phyloP scores from a whole-genome alignment of 2,113 vertebrate genomes.

The Motacilla tschutschensis region DNA sequence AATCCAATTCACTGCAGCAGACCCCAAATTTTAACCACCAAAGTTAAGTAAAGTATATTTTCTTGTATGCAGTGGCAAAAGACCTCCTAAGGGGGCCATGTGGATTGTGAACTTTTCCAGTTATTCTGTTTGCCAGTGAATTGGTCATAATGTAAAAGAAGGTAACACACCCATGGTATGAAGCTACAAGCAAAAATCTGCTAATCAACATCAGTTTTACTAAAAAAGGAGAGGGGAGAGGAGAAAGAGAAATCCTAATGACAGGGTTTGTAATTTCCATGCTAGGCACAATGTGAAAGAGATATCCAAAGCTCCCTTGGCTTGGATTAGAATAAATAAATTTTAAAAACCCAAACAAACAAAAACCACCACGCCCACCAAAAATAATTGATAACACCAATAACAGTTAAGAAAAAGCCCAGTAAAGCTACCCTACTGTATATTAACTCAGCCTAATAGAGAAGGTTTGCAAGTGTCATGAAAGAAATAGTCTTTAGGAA shows the following conservation, averaged over 20 bases:
- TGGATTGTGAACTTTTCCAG: neutral
- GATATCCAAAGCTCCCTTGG: neutral
- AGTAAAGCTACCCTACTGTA: neutral
- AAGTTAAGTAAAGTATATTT: neutral
- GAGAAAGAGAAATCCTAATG: neutral
- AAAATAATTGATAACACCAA: neutral
- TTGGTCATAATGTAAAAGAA: neutral
- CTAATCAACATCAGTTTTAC: neutral
- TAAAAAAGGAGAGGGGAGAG: neutral
- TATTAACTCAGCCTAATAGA: neutral
- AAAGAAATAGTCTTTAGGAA: neutral
- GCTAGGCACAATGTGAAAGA: neutral
- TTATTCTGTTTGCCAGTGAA: neutral
- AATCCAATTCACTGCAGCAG: neutral
- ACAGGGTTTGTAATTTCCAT: neutral
- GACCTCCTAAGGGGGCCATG: neutral
- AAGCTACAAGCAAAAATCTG: neutral
- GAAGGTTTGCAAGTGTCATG: neutral
- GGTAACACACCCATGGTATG: neutral
- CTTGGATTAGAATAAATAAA: neutral
- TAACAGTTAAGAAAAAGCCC: neutral
- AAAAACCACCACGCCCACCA: fast-evolving
- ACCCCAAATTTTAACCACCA: neutral
- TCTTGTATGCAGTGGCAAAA: neutral
- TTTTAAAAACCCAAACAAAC: neutral